Conservation (phyloP, 2,888 invertebrate genomes). For the Zhuqinia jingwanae region DNA sequence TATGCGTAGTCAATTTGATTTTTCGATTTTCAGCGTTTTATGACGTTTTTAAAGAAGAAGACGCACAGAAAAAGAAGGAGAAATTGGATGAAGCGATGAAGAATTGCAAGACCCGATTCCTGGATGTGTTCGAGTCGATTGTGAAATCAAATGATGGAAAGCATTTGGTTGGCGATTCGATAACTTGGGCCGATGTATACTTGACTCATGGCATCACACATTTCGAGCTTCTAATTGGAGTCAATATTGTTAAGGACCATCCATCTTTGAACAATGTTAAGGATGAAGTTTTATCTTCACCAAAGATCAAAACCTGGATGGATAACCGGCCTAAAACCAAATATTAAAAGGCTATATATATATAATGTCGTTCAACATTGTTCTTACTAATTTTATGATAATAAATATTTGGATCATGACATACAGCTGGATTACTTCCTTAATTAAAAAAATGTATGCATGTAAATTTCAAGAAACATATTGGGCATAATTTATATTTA, state of each 20-base stretch:
- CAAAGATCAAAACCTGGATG: constrained; percentile 84
- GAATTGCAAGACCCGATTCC: constrained; percentile 7
- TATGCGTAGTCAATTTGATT: no score
- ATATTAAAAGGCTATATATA: no score
- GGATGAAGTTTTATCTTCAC: constrained; percentile 83
- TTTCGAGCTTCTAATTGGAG: constrained; percentile 22
- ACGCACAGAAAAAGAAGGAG: constrained; percentile 39
- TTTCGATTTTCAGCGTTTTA: no score
- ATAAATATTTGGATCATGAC: no score
- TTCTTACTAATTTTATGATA: no score
- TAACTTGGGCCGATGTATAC: constrained; percentile 86
- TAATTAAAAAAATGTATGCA: no score
- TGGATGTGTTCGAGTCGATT: constrained; percentile 50
- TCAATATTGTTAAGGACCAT: constrained; percentile 82
- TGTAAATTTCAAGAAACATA: no score
- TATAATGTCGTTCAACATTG: no score
- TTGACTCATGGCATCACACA: constrained; percentile 81
- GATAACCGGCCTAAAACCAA: constrained; percentile 83
- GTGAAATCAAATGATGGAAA: constrained; percentile 53
- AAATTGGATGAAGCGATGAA: background rate
- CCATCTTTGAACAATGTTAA: constrained; percentile 83
- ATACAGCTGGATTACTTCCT: no score
- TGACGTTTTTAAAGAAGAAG: background rate
- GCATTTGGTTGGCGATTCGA: constrained; percentile 62
- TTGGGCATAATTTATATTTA: no score